phyloP scores from a whole-genome alignment of 2,888 invertebrate species.

The Altica lythri region DNA sequence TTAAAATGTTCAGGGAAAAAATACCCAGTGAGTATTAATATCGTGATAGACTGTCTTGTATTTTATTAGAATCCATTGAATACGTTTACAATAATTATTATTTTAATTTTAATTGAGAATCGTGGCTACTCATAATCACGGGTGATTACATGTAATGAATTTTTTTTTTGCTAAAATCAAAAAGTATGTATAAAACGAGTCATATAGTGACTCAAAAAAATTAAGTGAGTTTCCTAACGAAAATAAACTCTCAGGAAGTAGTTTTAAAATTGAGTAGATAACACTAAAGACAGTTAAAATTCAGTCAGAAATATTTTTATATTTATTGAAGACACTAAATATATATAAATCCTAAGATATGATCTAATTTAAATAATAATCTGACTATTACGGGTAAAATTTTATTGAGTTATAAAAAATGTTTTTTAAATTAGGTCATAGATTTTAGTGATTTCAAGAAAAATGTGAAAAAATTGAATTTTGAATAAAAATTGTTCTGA shows the following conservation, averaged over 20 bases:
- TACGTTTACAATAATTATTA: background rate
- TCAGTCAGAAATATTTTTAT: conserved; percentile 11
- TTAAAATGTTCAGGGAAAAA: no score
- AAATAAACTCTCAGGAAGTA: background rate
- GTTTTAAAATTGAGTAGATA: background rate
- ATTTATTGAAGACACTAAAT: no score
- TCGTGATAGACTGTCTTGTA: conserved; percentile 5
- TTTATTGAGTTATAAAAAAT: no score
- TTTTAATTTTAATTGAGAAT: conserved; percentile 6
- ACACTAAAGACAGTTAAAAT: background rate
- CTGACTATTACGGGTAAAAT: conserved; percentile 1
- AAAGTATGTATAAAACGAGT: no score
- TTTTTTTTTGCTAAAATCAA: conserved; percentile 13
- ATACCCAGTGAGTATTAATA: no score
- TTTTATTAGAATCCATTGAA: no score
- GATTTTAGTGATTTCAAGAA: no score
- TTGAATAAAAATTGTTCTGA: no score
- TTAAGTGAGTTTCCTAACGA: background rate
- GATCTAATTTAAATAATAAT: no score
- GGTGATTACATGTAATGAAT: conserved; percentile 11
- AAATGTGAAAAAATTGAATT: no score
- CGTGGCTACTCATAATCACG: conserved; percentile 12
- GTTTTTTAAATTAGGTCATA: no score
- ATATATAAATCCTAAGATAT: no score
- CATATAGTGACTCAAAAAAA: conserved; percentile 12